Conservation (phyloP, 1,140 invertebrate species). For the Drosophila busckii region DNA sequence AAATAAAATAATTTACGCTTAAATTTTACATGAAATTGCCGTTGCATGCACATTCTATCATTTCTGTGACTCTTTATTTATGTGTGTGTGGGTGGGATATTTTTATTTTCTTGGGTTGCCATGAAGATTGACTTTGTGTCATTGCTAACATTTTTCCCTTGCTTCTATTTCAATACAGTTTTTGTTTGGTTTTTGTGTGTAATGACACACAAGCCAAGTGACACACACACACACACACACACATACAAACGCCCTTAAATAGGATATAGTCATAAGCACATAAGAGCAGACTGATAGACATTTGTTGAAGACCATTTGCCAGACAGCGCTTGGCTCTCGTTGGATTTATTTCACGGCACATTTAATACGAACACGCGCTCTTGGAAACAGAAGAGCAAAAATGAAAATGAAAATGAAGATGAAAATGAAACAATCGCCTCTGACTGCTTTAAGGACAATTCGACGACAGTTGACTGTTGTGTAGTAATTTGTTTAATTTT, state of each 20-base stretch:
- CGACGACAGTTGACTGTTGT: constrained; percentile 45
- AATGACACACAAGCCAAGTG: constrained; percentile 27
- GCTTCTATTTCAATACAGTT: constrained; percentile 52
- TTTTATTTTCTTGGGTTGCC: too few relatives aligned
- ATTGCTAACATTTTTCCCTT: too few relatives aligned
- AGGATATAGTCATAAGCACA: constrained; percentile 6
- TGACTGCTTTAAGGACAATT: constrained; percentile 49
- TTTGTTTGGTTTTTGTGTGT: constrained; percentile 53
- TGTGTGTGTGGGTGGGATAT: too few relatives aligned
- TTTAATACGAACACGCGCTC: constrained; percentile 67
- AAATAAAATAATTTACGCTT: too few relatives aligned
- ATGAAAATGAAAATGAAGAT: constrained; percentile 36
- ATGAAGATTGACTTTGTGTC: too few relatives aligned
- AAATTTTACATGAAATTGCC: too few relatives aligned
- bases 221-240: constrained; percentile 16
- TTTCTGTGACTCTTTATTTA: too few relatives aligned
- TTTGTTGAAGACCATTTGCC: constrained; percentile 26
- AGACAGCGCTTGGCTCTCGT: constrained; percentile 16
- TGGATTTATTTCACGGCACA: constrained; percentile 74
- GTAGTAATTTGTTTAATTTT: constrained; percentile 74
- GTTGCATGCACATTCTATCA: too few relatives aligned
- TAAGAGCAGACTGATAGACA: constrained; percentile 36
- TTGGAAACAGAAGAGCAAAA: constrained; percentile 30
- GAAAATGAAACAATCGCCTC: constrained; percentile 11
- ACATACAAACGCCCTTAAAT: not conserved